Conservation (phyloP, 1,140 invertebrate genomes). For the Panagrolaimus sp. region DNA sequence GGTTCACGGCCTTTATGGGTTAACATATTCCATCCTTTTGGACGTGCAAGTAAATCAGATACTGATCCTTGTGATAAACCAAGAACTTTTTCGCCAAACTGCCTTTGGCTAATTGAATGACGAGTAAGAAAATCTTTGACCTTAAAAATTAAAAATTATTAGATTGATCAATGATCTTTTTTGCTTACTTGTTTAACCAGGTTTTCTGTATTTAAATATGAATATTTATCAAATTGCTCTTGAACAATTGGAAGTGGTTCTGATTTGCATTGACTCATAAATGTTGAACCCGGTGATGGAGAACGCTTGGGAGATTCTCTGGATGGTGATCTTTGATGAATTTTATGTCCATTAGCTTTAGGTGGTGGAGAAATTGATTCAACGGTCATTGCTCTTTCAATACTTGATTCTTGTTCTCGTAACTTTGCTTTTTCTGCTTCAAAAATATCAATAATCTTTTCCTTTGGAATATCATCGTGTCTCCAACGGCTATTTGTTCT, state of each 20-base stretch:
- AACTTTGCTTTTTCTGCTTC: conserved; percentile 89
- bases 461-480: conserved; percentile 89
- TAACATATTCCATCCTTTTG: conserved; percentile 94
- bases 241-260: conserved; percentile 95
- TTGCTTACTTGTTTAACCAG: conserved; percentile 77
- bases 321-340: conserved; percentile 67
- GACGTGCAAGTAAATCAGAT: conserved; percentile 82
- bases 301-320: conserved; percentile 66
- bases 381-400: conserved; percentile 9
- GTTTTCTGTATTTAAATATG: conserved; percentile 95
- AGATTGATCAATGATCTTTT: not conserved
- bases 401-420: conserved; percentile 64
- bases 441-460: conserved; percentile 91
- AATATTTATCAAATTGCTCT: conserved; percentile 96
- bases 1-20: conserved; percentile 93
- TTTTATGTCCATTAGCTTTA: conserved; percentile 60
- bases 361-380: conserved; percentile 26
- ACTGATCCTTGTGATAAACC: conserved; percentile 87
- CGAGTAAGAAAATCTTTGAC: conserved; percentile 93
- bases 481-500: conserved; percentile 60
- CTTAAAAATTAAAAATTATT: conserved; percentile 12
- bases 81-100: conserved; percentile 94
- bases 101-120: conserved; percentile 93
- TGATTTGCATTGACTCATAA: conserved; percentile 68
- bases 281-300: conserved; percentile 69